Percentiles rank a stretch among this genome's conserved stretches.
phyloP scores from a whole-genome alignment of 1,140 invertebrate genomes.

The Tribolium madens region DNA sequence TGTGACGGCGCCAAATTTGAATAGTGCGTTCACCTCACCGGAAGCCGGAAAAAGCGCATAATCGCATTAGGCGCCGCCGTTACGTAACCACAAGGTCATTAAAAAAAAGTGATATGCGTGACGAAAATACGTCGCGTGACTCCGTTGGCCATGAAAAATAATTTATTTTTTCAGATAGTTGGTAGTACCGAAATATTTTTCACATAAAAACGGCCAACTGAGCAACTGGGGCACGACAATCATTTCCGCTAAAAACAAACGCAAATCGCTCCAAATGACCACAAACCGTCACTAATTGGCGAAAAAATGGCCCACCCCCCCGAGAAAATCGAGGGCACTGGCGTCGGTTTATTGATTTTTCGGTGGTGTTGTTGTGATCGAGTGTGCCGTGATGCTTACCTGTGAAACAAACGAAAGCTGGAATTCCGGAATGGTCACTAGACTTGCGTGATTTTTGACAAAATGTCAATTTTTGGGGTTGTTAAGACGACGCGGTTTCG shows the following conservation, averaged over 20 bases:
- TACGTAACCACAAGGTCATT: background rate
- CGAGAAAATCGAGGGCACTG: too few relatives aligned
- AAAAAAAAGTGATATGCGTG: too few relatives aligned
- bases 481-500: background rate
- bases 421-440: background rate
- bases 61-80: background rate
- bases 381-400: too few relatives aligned
- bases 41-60: background rate
- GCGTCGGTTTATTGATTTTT: too few relatives aligned
- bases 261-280: too few relatives aligned
- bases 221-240: slow-evolving; percentile 23
- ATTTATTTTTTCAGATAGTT: too few relatives aligned
- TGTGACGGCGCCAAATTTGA: background rate
- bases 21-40: background rate
- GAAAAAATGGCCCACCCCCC: too few relatives aligned
- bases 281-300: too few relatives aligned
- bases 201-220: background rate
- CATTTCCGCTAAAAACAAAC: background rate
- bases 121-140: too few relatives aligned
- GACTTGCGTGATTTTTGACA: background rate
- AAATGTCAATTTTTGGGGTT: background rate
- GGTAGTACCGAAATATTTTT: too few relatives aligned
- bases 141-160: background rate
- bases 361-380: too few relatives aligned
- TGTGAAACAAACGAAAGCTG: too few relatives aligned